Conservation (phyloP, 2,797 vertebrate genomes). For the Urosaurus nigricauda region DNA sequence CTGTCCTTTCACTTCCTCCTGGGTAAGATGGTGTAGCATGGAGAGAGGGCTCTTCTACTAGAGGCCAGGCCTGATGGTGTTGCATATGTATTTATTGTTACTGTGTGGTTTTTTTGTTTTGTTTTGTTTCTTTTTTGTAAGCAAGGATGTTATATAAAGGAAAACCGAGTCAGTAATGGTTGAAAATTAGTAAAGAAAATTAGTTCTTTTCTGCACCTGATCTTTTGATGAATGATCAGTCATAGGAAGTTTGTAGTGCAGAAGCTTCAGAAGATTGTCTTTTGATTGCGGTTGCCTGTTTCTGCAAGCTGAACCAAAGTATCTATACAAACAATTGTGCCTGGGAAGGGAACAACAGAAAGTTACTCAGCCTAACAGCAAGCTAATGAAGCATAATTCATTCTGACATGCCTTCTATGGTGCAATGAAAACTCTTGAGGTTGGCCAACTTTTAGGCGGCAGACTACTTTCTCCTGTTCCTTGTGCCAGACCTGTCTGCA, state of each 20-base stretch:
- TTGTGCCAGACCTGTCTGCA: slow-evolving; percentile 8
- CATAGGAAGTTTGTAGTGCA: slow-evolving; percentile 11
- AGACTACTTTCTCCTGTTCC: slow-evolving; percentile 36
- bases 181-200: slow-evolving; percentile 19
- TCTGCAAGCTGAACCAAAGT: neutral
- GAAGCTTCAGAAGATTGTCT: neutral
- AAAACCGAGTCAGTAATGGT: too few relatives aligned
- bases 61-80: too few relatives aligned
- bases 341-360: slow-evolving; percentile 21
- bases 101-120: neutral
- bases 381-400: slow-evolving; percentile 44
- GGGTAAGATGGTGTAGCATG: too few relatives aligned
- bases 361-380: slow-evolving; percentile 35
- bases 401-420: slow-evolving; percentile 9
- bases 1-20: too few relatives aligned
- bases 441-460: slow-evolving; percentile 15
- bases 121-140: too few relatives aligned
- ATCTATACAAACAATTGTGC: slow-evolving; percentile 28
- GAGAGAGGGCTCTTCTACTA: too few relatives aligned
- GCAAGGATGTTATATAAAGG: too few relatives aligned
- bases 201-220: neutral
- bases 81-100: neutral
- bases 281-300: slow-evolving; percentile 17
- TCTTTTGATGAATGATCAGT: slow-evolving; percentile 11
- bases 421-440: slow-evolving; percentile 8